Percentiles rank a stretch among this genome's conserved stretches.
These are phyloP conservation scores for Drosophila equinoxialis DNA, from an alignment of 1,140 invertebrate species.

Conservation along the genomic window DNA sequence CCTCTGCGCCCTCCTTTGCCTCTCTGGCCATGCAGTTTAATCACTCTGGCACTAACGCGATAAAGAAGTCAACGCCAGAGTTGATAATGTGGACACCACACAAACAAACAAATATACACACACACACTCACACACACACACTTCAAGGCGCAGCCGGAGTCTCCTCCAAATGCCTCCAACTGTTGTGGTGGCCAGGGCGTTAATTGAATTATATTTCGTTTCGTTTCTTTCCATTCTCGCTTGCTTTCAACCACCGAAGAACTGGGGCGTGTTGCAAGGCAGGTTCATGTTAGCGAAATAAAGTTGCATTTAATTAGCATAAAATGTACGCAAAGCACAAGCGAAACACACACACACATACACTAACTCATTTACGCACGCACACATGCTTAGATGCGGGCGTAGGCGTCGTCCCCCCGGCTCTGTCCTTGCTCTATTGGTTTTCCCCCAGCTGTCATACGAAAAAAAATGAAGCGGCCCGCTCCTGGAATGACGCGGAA, in stretches of 20 bases:
- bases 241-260: slow-evolving; percentile 15
- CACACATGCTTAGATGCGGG: slow-evolving; percentile 37
- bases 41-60: slow-evolving; percentile 44
- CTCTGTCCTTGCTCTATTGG: neutral
- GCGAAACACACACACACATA: slow-evolving; percentile 3
- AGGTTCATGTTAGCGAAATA: slow-evolving; percentile 37
- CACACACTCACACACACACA: neutral
- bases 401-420: slow-evolving; percentile 4
- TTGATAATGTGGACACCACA: slow-evolving; percentile 37
- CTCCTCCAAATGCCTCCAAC: slow-evolving; percentile 7
- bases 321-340: slow-evolving; percentile 50
- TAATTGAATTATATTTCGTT: slow-evolving; percentile 68
- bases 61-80: slow-evolving; percentile 55
- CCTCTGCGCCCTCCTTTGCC: slow-evolving; percentile 1
- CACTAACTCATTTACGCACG: slow-evolving; percentile 22
- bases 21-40: slow-evolving; percentile 43
- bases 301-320: slow-evolving; percentile 79
- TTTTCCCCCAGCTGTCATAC: slow-evolving; percentile 40
- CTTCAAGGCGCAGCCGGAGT: slow-evolving; percentile 8
- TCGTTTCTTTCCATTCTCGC: slow-evolving; percentile 21
- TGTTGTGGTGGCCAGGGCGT: slow-evolving; percentile 25
- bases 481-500: slow-evolving; percentile 55
- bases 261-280: slow-evolving; percentile 8
- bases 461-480: slow-evolving; percentile 24
- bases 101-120: neutral